These are phyloP conservation scores for Otus scops DNA, from an alignment of 2,797 vertebrate genomes.

Conservation along the genomic window DNA sequence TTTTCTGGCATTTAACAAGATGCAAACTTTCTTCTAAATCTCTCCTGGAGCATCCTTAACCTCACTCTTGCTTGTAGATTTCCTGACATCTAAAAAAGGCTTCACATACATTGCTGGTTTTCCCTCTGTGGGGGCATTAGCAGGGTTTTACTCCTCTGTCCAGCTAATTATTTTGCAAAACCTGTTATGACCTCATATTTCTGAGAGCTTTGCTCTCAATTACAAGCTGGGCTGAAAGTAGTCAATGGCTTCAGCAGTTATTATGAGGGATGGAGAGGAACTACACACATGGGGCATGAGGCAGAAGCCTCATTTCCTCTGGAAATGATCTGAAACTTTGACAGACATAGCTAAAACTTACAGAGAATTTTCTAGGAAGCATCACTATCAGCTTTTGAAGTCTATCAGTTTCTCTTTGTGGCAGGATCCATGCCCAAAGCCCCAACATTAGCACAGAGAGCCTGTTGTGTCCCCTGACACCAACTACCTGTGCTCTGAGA, in stretches of 20 bases:
- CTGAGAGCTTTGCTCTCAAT: conserved; percentile 35
- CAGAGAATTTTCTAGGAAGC: not conserved
- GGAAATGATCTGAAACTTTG: not conserved
- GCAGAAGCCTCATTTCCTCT: conserved; percentile 44
- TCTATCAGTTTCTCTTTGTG: not conserved
- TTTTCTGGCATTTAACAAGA: conserved; percentile 34
- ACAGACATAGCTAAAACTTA: not conserved
- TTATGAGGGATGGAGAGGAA: not conserved
- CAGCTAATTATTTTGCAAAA: conserved; percentile 34
- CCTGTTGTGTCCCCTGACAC: not conserved
- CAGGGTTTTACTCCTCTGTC: not conserved
- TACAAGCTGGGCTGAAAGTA: conserved; percentile 22
- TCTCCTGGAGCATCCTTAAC: conserved; percentile 29
- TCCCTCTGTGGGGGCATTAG: not conserved
- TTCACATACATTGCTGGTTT: not conserved
- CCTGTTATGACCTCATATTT: conserved; percentile 31
- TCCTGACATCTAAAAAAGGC: conserved; percentile 13
- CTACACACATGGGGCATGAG: not conserved
- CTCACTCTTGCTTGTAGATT: not conserved
- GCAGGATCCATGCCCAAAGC: not conserved
- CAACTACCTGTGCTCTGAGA: not conserved
- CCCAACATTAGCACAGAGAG: not conserved
- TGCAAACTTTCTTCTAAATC: conserved; percentile 13
- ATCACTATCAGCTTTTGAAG: not conserved
- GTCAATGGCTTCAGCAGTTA: conserved; percentile 20